Conservation (phyloP, 2,113 vertebrate species). For the Hippopotamus amphibius region DNA sequence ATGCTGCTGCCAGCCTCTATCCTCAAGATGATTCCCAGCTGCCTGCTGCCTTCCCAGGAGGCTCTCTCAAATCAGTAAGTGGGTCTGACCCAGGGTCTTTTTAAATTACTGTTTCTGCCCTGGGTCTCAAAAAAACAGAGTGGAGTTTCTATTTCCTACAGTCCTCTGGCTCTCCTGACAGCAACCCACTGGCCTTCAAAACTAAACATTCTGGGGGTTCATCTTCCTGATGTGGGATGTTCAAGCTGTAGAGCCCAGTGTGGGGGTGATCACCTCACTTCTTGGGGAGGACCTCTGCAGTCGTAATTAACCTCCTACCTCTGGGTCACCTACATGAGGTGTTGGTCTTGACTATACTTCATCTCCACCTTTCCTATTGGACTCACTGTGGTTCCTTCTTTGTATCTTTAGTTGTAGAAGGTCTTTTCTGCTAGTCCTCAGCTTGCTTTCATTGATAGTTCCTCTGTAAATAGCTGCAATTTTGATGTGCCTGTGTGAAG, state of each 20-base stretch:
- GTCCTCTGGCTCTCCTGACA: not conserved
- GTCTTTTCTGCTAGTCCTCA: not conserved
- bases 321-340: not conserved
- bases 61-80: no score
- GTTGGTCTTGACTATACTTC: not conserved
- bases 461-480: not conserved
- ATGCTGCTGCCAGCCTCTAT: not conserved
- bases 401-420: not conserved
- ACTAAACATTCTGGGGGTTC: not conserved
- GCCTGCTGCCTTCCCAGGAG: not conserved
- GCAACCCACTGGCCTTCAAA: not conserved
- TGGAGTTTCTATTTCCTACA: not conserved
- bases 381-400: not conserved
- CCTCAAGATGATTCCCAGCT: not conserved
- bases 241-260: not conserved
- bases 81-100: not conserved
- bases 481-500: not conserved
- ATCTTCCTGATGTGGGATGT: not conserved
- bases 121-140: not conserved
- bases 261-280: not conserved
- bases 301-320: not conserved
- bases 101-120: not conserved
- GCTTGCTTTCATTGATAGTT: not conserved
- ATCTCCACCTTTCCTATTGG: not conserved
- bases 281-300: not conserved